Conservation (phyloP, 2,888 invertebrate species). For the Drosophila pseudotalamancana region DNA sequence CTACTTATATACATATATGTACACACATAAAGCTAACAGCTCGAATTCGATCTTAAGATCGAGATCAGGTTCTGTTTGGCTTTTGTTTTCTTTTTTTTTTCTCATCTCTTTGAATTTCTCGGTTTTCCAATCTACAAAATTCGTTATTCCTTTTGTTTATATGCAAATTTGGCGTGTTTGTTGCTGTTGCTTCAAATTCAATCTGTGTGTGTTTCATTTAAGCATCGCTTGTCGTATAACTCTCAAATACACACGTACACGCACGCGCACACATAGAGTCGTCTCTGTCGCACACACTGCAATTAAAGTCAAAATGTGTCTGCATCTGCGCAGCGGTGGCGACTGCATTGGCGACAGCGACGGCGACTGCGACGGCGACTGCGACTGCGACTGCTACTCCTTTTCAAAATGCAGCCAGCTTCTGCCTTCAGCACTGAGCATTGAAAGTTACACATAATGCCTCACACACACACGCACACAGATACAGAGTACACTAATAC, state of each 20-base stretch:
- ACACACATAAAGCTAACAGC: constrained; percentile 34
- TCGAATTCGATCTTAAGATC: constrained; percentile 48
- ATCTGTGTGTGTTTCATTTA: constrained; percentile 61
- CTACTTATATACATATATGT: not conserved
- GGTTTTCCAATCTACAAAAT: constrained; percentile 23
- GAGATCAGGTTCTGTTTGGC: constrained; percentile 54
- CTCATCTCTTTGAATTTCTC: not conserved
- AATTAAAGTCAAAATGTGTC: constrained; percentile 71
- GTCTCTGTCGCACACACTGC: constrained; percentile 65
- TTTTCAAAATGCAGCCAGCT: constrained; percentile 76
- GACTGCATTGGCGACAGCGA: constrained; percentile 17
- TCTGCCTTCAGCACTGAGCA: constrained; percentile 71
- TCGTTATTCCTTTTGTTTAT: constrained; percentile 69
- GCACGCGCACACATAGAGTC: constrained; percentile 50
- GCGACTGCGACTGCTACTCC: constrained; percentile 61
- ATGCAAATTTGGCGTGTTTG: constrained; percentile 67
- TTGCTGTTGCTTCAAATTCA: constrained; percentile 43
- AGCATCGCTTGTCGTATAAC: constrained; percentile 53
- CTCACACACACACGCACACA: constrained; percentile 29
- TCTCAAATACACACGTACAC: constrained; percentile 32
- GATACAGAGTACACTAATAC: constrained; percentile 16
- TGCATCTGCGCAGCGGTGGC: constrained; percentile 63
- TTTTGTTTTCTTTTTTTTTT: constrained; percentile 41
- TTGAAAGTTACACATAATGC: constrained; percentile 68
- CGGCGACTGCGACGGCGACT: constrained; percentile 23